These are phyloP conservation scores for Astyanax mexicanus DNA, from an alignment of 2,797 vertebrate species.

Conservation along the genomic window DNA sequence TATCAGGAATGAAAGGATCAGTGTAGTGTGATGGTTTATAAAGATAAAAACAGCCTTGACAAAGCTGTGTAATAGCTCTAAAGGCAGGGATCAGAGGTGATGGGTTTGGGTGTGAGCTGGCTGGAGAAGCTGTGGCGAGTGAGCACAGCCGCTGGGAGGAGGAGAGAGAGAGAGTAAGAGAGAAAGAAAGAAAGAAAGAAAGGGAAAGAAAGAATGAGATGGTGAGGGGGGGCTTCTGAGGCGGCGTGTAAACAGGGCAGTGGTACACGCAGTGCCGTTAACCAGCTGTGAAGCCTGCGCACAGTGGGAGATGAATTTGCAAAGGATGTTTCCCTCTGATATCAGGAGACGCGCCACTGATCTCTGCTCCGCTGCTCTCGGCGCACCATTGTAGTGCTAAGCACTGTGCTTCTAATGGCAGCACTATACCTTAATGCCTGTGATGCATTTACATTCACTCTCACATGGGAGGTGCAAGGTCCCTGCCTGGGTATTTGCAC, in stretches of 20 bases:
- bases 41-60: constrained; percentile 73
- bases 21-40: constrained; percentile 78
- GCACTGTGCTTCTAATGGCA: constrained; percentile 74
- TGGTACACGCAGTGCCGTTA: constrained; percentile 77
- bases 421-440: constrained; percentile 71
- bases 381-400: constrained; percentile 78
- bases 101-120: constrained; percentile 40
- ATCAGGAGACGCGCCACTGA: constrained; percentile 76
- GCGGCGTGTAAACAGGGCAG: constrained; percentile 76
- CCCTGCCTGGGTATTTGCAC: background rate
- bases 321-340: constrained; percentile 83
- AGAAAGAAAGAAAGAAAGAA: constrained; percentile 45
- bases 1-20: constrained; percentile 81
- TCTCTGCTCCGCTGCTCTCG: constrained; percentile 69
- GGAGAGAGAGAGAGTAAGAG: constrained; percentile 52
- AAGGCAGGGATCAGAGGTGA: constrained; percentile 74
- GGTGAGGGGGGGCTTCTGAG: constrained; percentile 63
- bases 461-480: constrained; percentile 1
- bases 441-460: constrained; percentile 75
- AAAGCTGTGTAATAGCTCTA: constrained; percentile 74
- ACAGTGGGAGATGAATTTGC: constrained; percentile 82
- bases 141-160: constrained; percentile 27
- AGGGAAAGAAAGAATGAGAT: constrained; percentile 41
- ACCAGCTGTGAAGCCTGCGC: constrained; percentile 82
- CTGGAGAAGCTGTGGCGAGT: constrained; percentile 34